phyloP scores from a whole-genome alignment of 2,888 invertebrate genomes.

The Ctena decussata region DNA sequence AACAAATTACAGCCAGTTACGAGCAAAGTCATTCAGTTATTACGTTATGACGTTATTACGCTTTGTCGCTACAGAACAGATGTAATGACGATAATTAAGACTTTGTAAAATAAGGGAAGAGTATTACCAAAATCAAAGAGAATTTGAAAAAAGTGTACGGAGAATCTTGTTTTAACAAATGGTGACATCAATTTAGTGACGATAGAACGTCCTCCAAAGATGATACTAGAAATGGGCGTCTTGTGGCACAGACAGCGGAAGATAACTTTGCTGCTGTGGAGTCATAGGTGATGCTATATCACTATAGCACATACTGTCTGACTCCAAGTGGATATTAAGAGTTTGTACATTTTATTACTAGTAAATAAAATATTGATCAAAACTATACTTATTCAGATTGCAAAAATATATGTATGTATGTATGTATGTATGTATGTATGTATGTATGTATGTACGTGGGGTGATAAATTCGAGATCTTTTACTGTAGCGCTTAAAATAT shows the following conservation, averaged over 20 bases:
- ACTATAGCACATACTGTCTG: too few species aligned
- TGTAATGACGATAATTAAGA: too few species aligned
- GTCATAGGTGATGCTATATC: background rate
- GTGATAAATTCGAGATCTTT: too few species aligned
- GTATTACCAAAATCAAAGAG: background rate
- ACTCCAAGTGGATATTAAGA: too few species aligned
- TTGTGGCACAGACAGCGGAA: background rate
- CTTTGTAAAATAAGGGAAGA: background rate
- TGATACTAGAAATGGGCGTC: background rate
- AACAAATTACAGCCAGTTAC: background rate
- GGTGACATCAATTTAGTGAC: background rate
- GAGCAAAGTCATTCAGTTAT: background rate
- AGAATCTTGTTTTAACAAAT: background rate
- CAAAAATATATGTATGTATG: too few species aligned
- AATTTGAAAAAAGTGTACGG: background rate
- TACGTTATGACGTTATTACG: background rate
- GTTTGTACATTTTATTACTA: too few species aligned
- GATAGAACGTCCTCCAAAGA: background rate
- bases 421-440: too few species aligned
- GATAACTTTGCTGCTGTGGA: background rate
- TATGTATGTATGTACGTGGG: too few species aligned
- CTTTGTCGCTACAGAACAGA: background rate
- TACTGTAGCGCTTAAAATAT: too few species aligned
- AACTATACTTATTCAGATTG: too few species aligned
- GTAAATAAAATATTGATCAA: too few species aligned